Conservation (phyloP, 2,113 vertebrate species). For the pig (Sus scrofa) region DNA sequence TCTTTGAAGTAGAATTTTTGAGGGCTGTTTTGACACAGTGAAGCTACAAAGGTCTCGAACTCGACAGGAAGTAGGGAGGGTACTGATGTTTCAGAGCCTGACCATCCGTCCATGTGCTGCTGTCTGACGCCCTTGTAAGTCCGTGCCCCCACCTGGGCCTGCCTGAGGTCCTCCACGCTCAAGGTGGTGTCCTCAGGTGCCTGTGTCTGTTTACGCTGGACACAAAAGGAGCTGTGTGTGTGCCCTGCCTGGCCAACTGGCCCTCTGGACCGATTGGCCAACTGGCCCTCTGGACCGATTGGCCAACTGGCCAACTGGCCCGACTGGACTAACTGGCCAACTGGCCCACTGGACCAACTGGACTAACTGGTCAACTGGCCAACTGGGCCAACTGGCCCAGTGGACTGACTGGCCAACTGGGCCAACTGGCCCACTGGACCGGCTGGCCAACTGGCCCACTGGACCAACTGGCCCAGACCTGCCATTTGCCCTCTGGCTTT, state of each 20-base stretch:
- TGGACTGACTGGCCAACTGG: too few species aligned
- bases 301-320: too few species aligned
- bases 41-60: background rate
- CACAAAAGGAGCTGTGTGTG: rapidly evolving
- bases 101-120: background rate
- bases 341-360: too few species aligned
- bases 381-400: too few species aligned
- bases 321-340: too few species aligned
- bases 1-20: background rate
- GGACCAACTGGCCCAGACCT: rapidly evolving
- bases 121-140: too few species aligned
- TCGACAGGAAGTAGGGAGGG: background rate
- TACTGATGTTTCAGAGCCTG: background rate
- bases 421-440: too few species aligned
- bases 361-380: too few species aligned
- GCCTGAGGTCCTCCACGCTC: background rate
- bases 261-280: too few species aligned
- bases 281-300: too few species aligned
- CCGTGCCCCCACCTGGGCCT: background rate
- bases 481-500: background rate
- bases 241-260: rapidly evolving
- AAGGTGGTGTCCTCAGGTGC: rapidly evolving
- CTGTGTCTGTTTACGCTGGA: rapidly evolving
- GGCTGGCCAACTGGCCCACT: too few species aligned
- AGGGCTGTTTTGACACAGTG: conserved; percentile 5